Evolutionary conservation across 2,888 invertebrate genomes (phyloP).

Genomic region (Cephus rjabovi): DNA sequence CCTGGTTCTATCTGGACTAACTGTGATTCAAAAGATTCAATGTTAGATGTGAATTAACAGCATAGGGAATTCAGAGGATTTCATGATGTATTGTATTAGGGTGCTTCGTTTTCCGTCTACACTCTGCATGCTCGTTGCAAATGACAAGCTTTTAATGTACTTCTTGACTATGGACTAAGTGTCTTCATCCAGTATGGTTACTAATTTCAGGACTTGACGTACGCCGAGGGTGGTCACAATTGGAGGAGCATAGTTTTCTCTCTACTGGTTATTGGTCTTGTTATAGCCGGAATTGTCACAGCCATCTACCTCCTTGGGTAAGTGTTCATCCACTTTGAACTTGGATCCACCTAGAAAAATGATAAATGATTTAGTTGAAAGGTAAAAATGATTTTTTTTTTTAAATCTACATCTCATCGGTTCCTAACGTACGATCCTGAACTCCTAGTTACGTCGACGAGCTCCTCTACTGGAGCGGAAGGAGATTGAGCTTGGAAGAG

Average conservation of each 20-base stretch:
- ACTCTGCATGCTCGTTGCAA: conserved; percentile 5
- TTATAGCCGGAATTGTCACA: conserved; percentile 88
- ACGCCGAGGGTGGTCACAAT: conserved; percentile 85
- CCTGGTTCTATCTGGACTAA: too few species aligned
- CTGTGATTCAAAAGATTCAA: too few species aligned
- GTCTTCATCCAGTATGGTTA: too few species aligned
- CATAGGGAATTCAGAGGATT: too few species aligned
- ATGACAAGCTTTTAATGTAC: neutral
- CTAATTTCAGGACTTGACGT: conserved; percentile 77
- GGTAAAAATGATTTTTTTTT: too few species aligned
- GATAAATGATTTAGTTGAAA: too few species aligned
- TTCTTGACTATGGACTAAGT: too few species aligned
- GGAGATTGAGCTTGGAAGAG: conserved; percentile 87
- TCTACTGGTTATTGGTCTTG: conserved; percentile 86
- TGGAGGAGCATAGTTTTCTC: conserved; percentile 91
- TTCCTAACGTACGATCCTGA: conserved; percentile 1
- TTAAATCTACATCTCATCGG: neutral
- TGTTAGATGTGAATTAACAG: too few species aligned
- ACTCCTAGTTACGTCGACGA: conserved; percentile 84
- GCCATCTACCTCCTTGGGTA: conserved; percentile 89
- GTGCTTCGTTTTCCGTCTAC: neutral
- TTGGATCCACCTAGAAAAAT: too few species aligned
- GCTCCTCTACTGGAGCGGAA: conserved; percentile 88
- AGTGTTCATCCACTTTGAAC: conserved; percentile 46
- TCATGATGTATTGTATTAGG: neutral